Conservation (phyloP, 1,140 invertebrate species). For the Drosophila mayri region DNA sequence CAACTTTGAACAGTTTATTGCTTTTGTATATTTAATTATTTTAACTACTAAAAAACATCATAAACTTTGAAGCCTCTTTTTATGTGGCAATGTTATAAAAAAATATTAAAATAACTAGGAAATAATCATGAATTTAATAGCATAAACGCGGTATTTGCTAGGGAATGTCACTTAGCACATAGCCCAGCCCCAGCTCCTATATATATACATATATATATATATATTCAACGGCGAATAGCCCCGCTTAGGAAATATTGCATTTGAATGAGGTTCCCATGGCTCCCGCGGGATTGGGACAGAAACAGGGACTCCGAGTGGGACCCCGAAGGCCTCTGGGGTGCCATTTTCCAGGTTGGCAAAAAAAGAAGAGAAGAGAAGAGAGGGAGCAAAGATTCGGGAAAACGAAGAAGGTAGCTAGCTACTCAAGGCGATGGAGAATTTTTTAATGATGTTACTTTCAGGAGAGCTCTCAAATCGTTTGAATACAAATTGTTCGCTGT, state of each 20-base stretch:
- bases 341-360: slow-evolving; percentile 21
- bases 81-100: not conserved
- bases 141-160: slow-evolving; percentile 20
- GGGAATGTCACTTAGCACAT: slow-evolving; percentile 26
- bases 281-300: slow-evolving; percentile 27
- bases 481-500: slow-evolving; percentile 63
- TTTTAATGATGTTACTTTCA: slow-evolving; percentile 56
- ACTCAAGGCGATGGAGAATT: slow-evolving; percentile 48
- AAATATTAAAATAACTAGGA: not conserved
- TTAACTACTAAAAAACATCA: not conserved
- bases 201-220: slow-evolving; percentile 1
- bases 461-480: slow-evolving; percentile 62
- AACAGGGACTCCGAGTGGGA: slow-evolving; percentile 10
- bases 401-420: slow-evolving; percentile 14
- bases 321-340: slow-evolving; percentile 25
- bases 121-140: slow-evolving; percentile 23
- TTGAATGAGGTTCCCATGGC: slow-evolving; percentile 25
- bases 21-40: no score
- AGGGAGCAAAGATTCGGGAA: slow-evolving; percentile 7
- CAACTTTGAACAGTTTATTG: no score
- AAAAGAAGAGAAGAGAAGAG: not conserved
- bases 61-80: not conserved
- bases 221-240: slow-evolving; percentile 13
- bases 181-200: not conserved
- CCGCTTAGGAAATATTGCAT: slow-evolving; percentile 39